These are phyloP conservation scores for Myiozetetes cayanensis DNA, from an alignment of 2,113 vertebrate species.

Conservation along the genomic window DNA sequence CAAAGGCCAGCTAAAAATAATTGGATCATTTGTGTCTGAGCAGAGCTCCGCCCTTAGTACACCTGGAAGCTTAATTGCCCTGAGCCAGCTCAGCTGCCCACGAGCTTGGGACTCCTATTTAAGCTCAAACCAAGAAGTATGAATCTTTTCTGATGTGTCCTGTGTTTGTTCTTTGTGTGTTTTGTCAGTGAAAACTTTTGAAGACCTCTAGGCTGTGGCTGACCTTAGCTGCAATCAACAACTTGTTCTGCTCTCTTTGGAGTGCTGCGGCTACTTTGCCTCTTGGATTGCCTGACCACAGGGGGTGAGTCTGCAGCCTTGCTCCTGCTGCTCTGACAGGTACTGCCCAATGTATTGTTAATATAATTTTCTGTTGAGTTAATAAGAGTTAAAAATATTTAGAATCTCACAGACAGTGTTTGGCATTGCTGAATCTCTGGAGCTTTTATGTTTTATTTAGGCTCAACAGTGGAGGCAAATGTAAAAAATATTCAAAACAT, in stretches of 20 bases:
- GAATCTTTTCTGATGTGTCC: fast-evolving
- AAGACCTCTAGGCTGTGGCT: not conserved
- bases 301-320: fast-evolving
- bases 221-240: not conserved
- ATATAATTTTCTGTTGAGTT: not conserved
- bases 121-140: fast-evolving
- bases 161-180: fast-evolving
- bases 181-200: not conserved
- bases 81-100: fast-evolving
- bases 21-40: not conserved
- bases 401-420: not conserved
- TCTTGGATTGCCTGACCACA: not conserved
- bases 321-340: not conserved
- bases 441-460: not conserved
- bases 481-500: not conserved
- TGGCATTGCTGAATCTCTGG: not conserved
- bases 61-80: not conserved
- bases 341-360: not conserved
- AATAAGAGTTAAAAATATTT: not conserved
- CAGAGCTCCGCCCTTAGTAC: not conserved
- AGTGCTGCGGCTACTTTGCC: too few relatives aligned
- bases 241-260: not conserved
- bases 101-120: not conserved
- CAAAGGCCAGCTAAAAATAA: not conserved
- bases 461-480: not conserved